Conservation (phyloP, 2,888 invertebrate genomes). For the Neoscelio sp. region DNA sequence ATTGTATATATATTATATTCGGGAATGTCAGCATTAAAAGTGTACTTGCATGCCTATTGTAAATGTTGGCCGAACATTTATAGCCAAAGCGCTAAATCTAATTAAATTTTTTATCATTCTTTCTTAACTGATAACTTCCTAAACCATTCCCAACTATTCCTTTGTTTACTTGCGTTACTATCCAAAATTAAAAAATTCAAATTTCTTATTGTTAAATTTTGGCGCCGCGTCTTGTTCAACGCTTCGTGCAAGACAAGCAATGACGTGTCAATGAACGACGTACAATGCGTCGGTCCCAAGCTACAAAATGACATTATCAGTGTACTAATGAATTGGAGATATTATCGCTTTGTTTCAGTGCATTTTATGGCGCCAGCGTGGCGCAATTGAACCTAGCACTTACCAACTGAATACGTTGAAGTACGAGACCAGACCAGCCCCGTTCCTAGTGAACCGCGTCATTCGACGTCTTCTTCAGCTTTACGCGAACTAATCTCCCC, state of each 20-base stretch:
- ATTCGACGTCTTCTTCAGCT: not conserved
- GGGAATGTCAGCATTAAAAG: too few species aligned
- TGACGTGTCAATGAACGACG: not conserved
- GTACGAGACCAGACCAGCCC: not conserved
- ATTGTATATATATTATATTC: too few species aligned
- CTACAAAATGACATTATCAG: not conserved
- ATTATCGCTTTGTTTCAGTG: slow-evolving; percentile 3
- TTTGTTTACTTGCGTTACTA: too few species aligned
- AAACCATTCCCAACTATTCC: too few species aligned
- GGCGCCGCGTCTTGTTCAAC: slow-evolving; percentile 24
- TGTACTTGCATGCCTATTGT: too few species aligned
- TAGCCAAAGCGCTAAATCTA: too few species aligned
- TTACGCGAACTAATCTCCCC: not conserved
- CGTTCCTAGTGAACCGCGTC: slow-evolving; percentile 2
- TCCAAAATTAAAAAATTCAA: too few species aligned
- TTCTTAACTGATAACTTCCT: too few species aligned
- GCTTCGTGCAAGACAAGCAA: not conserved
- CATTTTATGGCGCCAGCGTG: slow-evolving; percentile 4
- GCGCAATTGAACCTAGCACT: not conserved
- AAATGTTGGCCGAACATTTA: too few species aligned
- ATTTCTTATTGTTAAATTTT: too few species aligned
- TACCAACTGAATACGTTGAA: slow-evolving; percentile 8
- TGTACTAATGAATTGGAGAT: not conserved
- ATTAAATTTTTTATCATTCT: too few species aligned
- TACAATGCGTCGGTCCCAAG: slow-evolving; percentile 7